Evolutionary conservation across 2,888 invertebrate genomes (phyloP).

Genomic region (Onthophagus sagittarius): DNA sequence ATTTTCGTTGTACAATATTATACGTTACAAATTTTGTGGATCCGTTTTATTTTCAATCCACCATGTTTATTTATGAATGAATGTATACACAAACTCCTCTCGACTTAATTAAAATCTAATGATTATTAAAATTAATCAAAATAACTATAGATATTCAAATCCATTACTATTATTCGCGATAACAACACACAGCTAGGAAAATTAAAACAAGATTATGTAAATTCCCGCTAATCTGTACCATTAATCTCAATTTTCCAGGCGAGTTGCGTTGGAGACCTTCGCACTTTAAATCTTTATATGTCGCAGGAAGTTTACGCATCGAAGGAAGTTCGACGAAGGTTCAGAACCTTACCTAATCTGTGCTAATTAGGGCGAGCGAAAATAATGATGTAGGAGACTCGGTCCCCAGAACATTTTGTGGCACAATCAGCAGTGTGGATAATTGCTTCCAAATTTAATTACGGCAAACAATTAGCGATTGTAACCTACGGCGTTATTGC

Average conservation of each 20-base stretch:
- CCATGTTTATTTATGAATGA: too few relatives aligned
- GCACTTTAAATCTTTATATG: not conserved
- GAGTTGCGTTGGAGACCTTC: not conserved
- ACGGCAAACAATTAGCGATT: slow-evolving; percentile 7
- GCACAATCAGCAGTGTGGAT: not conserved
- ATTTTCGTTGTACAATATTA: too few relatives aligned
- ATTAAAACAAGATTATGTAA: not conserved
- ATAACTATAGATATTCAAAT: too few relatives aligned
- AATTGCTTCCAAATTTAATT: slow-evolving; percentile 10
- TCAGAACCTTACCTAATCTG: not conserved
- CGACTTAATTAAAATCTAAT: too few relatives aligned
- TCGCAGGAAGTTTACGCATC: not conserved
- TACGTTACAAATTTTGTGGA: too few relatives aligned
- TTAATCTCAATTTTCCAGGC: not conserved
- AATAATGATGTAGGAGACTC: not conserved
- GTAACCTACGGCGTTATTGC: slow-evolving; percentile 3
- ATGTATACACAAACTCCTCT: too few relatives aligned
- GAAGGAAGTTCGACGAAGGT: not conserved
- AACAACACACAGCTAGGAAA: too few relatives aligned
- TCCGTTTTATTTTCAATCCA: too few relatives aligned
- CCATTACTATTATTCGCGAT: too few relatives aligned
- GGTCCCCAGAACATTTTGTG: not conserved
- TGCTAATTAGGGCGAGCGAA: not conserved
- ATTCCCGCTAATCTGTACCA: not conserved
- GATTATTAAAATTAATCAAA: too few relatives aligned